Percentiles rank a stretch among this genome's conserved stretches.
Evolutionary conservation across 2,888 invertebrate genomes (phyloP).

Genomic region (Tachystola acroxantha): DNA sequence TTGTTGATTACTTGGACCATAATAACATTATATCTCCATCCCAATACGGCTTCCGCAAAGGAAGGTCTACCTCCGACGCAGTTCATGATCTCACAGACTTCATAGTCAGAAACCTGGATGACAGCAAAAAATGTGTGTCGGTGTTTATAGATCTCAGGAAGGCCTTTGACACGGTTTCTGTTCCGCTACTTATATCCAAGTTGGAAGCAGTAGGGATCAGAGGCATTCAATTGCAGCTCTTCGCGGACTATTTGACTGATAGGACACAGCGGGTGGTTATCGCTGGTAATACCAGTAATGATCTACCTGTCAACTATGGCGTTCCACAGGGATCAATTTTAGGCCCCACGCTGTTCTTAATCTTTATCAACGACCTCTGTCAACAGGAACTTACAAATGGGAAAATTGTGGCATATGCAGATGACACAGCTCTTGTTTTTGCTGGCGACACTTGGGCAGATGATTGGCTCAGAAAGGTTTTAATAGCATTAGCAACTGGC

Average conservation of each 20-base stretch:
- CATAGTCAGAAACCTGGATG: slow-evolving; percentile 3
- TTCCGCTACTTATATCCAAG: neutral
- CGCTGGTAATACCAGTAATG: neutral
- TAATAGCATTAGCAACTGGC: slow-evolving; percentile 1
- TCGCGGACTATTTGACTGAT: neutral
- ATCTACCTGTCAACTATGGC: neutral
- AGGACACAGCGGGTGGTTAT: neutral
- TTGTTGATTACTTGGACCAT: neutral
- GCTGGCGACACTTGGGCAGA: slow-evolving; percentile 4
- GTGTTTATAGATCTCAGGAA: neutral
- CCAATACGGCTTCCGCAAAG: slow-evolving; percentile 7
- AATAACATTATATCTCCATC: neutral
- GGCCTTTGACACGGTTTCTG: slow-evolving; percentile 1
- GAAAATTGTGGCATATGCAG: slow-evolving; percentile 5
- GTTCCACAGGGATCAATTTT: neutral
- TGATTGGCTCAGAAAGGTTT: neutral
- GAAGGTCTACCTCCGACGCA: slow-evolving; percentile 7
- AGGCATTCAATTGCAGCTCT: neutral
- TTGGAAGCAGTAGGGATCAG: neutral
- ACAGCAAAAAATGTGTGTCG: slow-evolving; percentile 1
- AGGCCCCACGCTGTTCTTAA: neutral
- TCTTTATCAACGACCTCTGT: neutral
- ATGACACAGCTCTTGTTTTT: slow-evolving; percentile 9
- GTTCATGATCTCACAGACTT: slow-evolving; percentile 7
- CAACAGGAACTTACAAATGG: neutral